phyloP scores from a whole-genome alignment of 2,797 vertebrate genomes.

The Pristis pectinata region DNA sequence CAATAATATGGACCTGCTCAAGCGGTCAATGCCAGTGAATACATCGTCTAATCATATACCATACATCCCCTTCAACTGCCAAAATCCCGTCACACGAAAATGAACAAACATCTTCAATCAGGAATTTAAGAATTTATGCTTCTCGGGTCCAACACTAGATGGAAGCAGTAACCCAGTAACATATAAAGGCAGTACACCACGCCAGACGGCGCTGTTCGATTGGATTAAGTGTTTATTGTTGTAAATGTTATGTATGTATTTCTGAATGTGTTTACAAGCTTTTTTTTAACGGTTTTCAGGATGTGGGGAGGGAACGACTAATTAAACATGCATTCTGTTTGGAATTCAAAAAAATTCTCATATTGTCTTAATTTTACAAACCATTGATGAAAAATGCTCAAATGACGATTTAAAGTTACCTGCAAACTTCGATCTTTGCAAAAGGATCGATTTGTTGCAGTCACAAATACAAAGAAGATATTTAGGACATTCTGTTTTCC shows the following conservation, averaged over 20 bases:
- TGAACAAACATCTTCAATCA: no score
- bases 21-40: no score
- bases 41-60: no score
- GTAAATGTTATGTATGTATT: neutral
- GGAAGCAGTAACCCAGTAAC: neutral
- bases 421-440: neutral
- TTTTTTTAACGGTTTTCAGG: neutral
- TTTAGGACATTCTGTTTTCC: neutral
- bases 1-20: no score
- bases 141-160: neutral
- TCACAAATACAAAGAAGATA: constrained; percentile 13
- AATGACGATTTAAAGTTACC: neutral
- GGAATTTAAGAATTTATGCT: neutral
- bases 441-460: neutral
- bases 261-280: constrained; percentile 19
- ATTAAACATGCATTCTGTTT: neutral
- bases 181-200: no score
- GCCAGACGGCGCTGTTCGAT: neutral
- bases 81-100: no score
- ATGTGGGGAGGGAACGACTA: neutral
- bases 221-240: neutral
- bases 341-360: neutral
- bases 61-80: no score
- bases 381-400: neutral
- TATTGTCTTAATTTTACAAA: neutral